These are phyloP conservation scores for Cydia fagiglandana DNA, from an alignment of 1,140 invertebrate genomes.

Conservation along the genomic window DNA sequence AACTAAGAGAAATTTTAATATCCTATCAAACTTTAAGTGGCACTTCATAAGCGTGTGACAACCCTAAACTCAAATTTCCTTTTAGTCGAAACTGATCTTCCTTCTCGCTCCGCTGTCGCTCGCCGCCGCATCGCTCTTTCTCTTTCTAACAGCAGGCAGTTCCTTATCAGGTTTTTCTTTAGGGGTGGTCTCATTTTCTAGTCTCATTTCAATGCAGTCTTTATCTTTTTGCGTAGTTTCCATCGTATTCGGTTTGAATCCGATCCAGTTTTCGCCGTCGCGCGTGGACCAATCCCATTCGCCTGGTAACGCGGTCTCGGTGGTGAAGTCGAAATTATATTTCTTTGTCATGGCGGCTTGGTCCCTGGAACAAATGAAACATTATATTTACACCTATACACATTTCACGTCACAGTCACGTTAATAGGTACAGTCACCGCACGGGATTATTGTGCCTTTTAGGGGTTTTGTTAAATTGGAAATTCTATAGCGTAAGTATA, in stretches of 20 bases:
- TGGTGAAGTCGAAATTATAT: constrained; percentile 64
- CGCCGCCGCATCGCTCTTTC: constrained; percentile 42
- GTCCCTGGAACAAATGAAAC: constrained; percentile 34
- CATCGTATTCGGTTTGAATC: not conserved
- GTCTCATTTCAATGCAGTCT: not conserved
- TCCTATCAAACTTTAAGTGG: constrained; percentile 2
- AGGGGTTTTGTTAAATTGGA: no score
- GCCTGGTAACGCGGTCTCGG: constrained; percentile 55
- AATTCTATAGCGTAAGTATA: no score
- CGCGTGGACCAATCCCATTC: constrained; percentile 47
- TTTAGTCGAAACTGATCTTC: constrained; percentile 51
- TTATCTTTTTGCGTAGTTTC: not conserved
- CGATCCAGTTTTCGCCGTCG: constrained; percentile 44
- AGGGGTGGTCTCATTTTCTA: constrained; percentile 54
- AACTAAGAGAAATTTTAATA: constrained; percentile 2
- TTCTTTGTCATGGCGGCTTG: constrained; percentile 47
- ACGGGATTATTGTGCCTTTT: no score
- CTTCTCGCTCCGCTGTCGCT: constrained; percentile 44
- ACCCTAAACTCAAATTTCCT: not conserved
- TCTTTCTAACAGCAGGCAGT: constrained; percentile 46
- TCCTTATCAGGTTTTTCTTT: constrained; percentile 40
- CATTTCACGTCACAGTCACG: not conserved
- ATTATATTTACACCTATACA: not conserved
- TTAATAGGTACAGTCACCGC: no score
- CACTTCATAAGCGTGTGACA: constrained; percentile 27